Percentiles rank a stretch among this genome's conserved stretches.
Evolutionary conservation across 2,113 vertebrate genomes (phyloP).

Genomic region (Archilochus colubris): DNA sequence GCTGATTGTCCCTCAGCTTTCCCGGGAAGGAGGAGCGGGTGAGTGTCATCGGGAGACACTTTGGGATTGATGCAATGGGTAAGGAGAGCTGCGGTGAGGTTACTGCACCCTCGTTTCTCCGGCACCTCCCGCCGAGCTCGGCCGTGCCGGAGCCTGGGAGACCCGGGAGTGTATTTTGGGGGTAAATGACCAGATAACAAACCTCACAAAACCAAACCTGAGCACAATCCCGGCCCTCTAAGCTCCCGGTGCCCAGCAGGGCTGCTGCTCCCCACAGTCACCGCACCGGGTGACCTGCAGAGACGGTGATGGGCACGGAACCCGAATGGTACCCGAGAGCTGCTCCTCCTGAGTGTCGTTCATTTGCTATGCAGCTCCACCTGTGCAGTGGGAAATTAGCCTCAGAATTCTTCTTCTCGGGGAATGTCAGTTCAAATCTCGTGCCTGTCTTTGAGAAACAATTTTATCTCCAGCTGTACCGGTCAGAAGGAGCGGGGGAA

Average conservation of each 20-base stretch:
- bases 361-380: background rate
- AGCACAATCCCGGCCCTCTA: accelerated
- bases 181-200: background rate
- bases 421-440: slow-evolving; percentile 2
- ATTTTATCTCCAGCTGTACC: background rate
- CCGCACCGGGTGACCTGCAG: too few relatives aligned
- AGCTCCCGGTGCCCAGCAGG: background rate
- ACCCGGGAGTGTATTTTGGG: too few relatives aligned
- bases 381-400: slow-evolving; percentile 2
- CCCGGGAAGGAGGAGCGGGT: slow-evolving; percentile 41
- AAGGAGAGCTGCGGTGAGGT: slow-evolving; percentile 52
- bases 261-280: background rate
- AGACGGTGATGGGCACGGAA: too few relatives aligned
- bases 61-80: slow-evolving; percentile 73
- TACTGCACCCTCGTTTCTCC: background rate
- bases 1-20: slow-evolving; percentile 37
- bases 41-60: slow-evolving; percentile 53
- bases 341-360: background rate
- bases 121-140: background rate
- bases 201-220: too few relatives aligned
- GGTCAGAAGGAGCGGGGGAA: background rate
- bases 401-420: background rate
- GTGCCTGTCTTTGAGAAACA: background rate
- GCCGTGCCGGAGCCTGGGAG: accelerated
- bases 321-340: background rate